Evolutionary conservation across 2,797 vertebrate species (phyloP).

Genomic region (Masticophis lateralis): DNA sequence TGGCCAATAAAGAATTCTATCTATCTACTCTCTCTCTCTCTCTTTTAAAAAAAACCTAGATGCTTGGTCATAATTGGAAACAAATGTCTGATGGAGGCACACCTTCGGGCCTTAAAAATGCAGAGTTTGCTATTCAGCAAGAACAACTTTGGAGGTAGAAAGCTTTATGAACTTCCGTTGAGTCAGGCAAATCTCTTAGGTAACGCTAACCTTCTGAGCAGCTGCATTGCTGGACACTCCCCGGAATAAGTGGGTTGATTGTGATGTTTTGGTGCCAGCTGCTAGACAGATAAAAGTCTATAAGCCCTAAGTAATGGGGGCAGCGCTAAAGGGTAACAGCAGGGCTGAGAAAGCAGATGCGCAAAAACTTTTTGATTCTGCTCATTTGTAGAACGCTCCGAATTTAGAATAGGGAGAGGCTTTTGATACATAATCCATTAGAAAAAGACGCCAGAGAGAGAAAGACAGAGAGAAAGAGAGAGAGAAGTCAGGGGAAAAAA

Average conservation of each 20-base stretch:
- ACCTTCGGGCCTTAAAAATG: neutral
- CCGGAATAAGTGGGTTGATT: constrained; percentile 26
- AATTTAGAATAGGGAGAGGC: constrained; percentile 5
- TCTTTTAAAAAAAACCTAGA: neutral
- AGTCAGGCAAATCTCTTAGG: neutral
- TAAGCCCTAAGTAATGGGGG: constrained; percentile 36
- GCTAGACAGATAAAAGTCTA: constrained; percentile 32
- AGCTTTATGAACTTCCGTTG: neutral
- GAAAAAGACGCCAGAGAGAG: constrained; percentile 6
- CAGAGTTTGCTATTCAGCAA: neutral
- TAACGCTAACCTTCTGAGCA: constrained; percentile 9
- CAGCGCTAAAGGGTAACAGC: constrained; percentile 18
- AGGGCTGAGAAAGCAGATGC: constrained; percentile 32
- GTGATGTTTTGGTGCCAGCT: constrained; percentile 40
- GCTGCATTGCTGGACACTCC: neutral
- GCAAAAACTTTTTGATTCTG: constrained; percentile 17
- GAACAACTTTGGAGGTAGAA: neutral
- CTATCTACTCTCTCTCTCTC: too few relatives aligned
- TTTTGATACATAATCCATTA: constrained; percentile 37
- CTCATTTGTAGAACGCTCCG: constrained; percentile 20
- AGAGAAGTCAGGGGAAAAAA: neutral
- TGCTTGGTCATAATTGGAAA: neutral
- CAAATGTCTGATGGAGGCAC: neutral
- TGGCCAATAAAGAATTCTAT: too few relatives aligned
- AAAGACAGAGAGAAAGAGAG: too few relatives aligned